Evolutionary conservation across 2,888 invertebrate species (phyloP).

Genomic region (Hirtodrosophila histrioides): DNA sequence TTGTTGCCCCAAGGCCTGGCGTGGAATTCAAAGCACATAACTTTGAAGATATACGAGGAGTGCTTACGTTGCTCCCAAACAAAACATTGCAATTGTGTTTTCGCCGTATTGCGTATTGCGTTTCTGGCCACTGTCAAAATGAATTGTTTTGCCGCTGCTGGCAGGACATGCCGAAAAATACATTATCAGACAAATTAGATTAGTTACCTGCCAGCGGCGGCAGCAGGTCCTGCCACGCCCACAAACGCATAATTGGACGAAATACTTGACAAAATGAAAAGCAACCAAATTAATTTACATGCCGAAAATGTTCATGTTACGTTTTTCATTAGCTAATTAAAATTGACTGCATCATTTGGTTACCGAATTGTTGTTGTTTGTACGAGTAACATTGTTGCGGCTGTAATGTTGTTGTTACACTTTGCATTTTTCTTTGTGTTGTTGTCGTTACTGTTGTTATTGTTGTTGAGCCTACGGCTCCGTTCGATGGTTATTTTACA

Average conservation of each 20-base stretch:
- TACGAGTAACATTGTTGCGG: conserved; percentile 2
- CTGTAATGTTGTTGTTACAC: conserved; percentile 11
- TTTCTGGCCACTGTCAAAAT: conserved; percentile 29
- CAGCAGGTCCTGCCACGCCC: conserved; percentile 22
- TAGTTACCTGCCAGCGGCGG: conserved; percentile 48
- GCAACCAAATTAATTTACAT: conserved; percentile 54
- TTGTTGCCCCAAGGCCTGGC: conserved; percentile 25
- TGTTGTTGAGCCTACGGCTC: conserved; percentile 17
- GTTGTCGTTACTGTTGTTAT: neutral
- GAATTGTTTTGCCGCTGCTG: conserved; percentile 28
- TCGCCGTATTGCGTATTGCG: neutral
- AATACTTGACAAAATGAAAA: conserved; percentile 20
- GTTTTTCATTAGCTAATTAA: conserved; percentile 73
- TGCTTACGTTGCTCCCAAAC: neutral
- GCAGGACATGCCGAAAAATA: conserved; percentile 50
- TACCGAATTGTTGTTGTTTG: conserved; percentile 32
- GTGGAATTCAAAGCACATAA: conserved; percentile 7
- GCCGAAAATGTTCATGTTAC: conserved; percentile 36
- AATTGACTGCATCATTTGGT: conserved; percentile 65
- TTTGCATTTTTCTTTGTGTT: conserved; percentile 28
- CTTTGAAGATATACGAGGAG: conserved; percentile 13
- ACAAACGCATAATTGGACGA: conserved; percentile 39
- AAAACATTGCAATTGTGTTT: conserved; percentile 21
- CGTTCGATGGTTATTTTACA: conserved; percentile 34
- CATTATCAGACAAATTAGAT: conserved; percentile 61